Evolutionary conservation across 2,888 invertebrate genomes (phyloP), one percentile per base, ranked within the genome.

Genomic region (Deroplatys truncata): DNA sequence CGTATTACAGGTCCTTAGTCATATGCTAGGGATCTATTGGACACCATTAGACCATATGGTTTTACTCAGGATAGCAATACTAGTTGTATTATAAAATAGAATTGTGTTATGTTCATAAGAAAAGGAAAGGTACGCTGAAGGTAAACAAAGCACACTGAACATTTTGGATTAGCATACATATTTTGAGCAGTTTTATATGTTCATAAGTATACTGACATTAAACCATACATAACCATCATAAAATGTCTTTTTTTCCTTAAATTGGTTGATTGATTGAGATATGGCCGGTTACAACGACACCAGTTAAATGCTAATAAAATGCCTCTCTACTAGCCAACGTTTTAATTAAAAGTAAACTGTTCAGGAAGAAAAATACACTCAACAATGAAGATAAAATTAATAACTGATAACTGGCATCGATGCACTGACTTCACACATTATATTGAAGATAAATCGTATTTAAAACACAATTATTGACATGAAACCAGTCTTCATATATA

Each of bases 151-250:
- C 35, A 83, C 25, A 28, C 25, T 0, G 1, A 84, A 2, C 15
- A 16, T 20, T 84, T 85, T 35, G 49, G 15, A 85, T 85, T 85
- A 85, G n/a, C 5, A 28, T 49, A 85, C 85, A 56, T 85, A 7
- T 85, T 56, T 85, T 85, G 85, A 85, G 85, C 85, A 85, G 28
- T 49, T 85, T 85, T 85, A 85, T 85, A 28, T 85, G 28, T 85
- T 72, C 35, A 85, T 85, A 85, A 49, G n/a, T 85, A 49, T 43
- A 85, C 43, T 85, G n/a, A 85, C 49, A 85, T 43, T 85, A 85
- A 72, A 72, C 56, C 56, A 72, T 72, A 72, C 56, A 72, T 72
- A 72, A 72, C 56, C 85, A 85, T 85, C 28, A 31, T 85, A 85
- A 56, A 49, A 85, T 85, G 0, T 20, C 15, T 56, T 35, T 25